These are phyloP conservation scores for Monopterus albus DNA, from an alignment of 2,113 vertebrate species.

Conservation along the genomic window DNA sequence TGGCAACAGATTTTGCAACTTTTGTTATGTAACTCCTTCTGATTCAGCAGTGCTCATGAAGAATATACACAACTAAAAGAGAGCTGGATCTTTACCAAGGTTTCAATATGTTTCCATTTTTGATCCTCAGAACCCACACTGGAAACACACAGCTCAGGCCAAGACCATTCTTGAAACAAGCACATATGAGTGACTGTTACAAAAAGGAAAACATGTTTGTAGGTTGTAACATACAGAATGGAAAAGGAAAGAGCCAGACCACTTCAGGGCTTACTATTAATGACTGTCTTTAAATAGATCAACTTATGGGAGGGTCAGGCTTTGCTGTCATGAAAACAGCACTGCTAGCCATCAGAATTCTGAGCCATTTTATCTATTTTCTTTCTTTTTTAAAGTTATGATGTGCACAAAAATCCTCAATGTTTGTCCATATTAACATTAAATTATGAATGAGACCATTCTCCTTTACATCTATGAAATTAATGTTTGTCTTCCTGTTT, in stretches of 20 bases:
- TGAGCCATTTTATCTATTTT: background rate
- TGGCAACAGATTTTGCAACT: constrained; percentile 56
- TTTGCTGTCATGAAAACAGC: constrained; percentile 28
- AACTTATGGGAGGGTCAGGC: background rate
- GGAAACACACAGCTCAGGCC: constrained; percentile 70
- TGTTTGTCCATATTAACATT: background rate
- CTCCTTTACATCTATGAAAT: too few relatives aligned
- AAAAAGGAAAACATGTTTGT: constrained; percentile 68
- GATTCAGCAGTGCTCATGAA: constrained; percentile 70
- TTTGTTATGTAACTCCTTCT: constrained; percentile 66
- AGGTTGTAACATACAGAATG: constrained; percentile 50
- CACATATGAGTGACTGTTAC: constrained; percentile 64
- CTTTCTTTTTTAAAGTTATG: background rate
- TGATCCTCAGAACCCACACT: constrained; percentile 72
- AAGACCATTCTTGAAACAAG: constrained; percentile 75
- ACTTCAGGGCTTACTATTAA: constrained; percentile 36
- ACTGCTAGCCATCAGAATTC: background rate
- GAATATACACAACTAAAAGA: constrained; percentile 74
- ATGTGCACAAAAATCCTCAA: background rate
- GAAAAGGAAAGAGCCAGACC: constrained; percentile 59
- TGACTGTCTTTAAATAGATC: constrained; percentile 55
- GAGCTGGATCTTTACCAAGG: constrained; percentile 62
- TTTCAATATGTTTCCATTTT: constrained; percentile 79
- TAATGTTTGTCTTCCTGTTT: too few relatives aligned
- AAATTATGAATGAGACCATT: background rate